Conservation (phyloP, 1,140 invertebrate species). For the Pogonognathellus flavescens region DNA sequence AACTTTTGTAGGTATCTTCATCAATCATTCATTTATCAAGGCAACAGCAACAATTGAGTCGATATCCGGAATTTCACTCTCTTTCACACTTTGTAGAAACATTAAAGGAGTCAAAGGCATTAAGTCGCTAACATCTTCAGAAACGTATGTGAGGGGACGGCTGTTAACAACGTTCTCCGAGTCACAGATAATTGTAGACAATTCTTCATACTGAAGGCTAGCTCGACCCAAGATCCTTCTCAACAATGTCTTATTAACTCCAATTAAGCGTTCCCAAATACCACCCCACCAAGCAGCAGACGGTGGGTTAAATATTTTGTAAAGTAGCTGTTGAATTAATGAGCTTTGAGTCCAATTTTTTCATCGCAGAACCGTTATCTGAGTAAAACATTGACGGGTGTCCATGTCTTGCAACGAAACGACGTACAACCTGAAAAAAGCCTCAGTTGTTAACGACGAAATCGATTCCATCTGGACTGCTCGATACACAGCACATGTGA, state of each 20-base stretch:
- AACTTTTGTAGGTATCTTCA: too few relatives aligned
- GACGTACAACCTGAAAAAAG: slow-evolving; percentile 69
- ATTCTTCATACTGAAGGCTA: slow-evolving; percentile 67
- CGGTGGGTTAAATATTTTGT: slow-evolving; percentile 63
- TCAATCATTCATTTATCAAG: too few relatives aligned
- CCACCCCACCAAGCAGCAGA: slow-evolving; percentile 68
- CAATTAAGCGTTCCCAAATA: slow-evolving; percentile 69
- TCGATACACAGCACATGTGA: slow-evolving; percentile 69
- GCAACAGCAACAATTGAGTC: background rate
- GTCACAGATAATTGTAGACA: slow-evolving; percentile 68
- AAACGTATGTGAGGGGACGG: slow-evolving; percentile 69
- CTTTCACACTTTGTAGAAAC: background rate
- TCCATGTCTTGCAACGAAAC: slow-evolving; percentile 70
- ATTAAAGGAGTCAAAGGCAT: slow-evolving; percentile 50
- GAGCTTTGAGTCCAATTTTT: slow-evolving; percentile 56
- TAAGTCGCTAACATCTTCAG: slow-evolving; percentile 66
- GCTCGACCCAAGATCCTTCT: slow-evolving; percentile 66
- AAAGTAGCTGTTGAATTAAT: background rate
- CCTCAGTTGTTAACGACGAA: slow-evolving; percentile 68
- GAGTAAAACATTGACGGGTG: slow-evolving; percentile 68
- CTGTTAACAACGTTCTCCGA: slow-evolving; percentile 68
- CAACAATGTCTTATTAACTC: slow-evolving; percentile 63
- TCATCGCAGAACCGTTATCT: slow-evolving; percentile 69
- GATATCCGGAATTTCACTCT: background rate
- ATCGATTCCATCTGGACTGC: slow-evolving; percentile 71